Conservation (phyloP, 2,888 invertebrate genomes). For the Drosophila meridiana region DNA sequence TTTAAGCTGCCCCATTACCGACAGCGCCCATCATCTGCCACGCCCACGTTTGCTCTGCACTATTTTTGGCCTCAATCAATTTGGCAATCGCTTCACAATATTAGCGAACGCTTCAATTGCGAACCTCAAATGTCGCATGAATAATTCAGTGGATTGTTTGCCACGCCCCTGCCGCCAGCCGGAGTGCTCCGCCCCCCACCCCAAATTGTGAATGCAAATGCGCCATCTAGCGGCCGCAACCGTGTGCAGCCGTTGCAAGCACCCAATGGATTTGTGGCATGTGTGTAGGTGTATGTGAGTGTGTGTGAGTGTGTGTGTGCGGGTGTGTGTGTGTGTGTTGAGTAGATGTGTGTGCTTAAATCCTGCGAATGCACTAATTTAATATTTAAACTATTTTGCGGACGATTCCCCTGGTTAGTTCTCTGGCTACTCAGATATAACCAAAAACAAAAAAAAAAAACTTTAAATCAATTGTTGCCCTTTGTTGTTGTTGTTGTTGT, state of each 20-base stretch:
- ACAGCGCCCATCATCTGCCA: neutral
- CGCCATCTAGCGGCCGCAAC: conserved; percentile 47
- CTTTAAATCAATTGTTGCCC: conserved; percentile 28
- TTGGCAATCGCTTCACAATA: conserved; percentile 30
- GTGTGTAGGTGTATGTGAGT: neutral
- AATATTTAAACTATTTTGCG: conserved; percentile 70
- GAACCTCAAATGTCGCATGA: conserved; percentile 56
- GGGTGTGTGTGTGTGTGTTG: neutral
- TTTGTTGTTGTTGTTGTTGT: conserved; percentile 12
- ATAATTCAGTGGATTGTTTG: conserved; percentile 47
- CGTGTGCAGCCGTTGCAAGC: conserved; percentile 6
- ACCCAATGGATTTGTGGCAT: conserved; percentile 16
- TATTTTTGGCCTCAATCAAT: conserved; percentile 29
- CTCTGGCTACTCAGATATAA: conserved; percentile 3
- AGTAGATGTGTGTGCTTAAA: conserved; percentile 16
- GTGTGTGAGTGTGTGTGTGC: neutral
- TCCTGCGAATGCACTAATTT: conserved; percentile 50
- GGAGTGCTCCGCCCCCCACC: neutral
- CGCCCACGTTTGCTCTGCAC: neutral
- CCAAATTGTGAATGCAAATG: conserved; percentile 52
- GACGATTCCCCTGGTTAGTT: conserved; percentile 28
- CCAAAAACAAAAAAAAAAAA: neutral
- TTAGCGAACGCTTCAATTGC: conserved; percentile 34
- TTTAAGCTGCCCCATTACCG: neutral
- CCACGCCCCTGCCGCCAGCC: neutral